Conservation (phyloP, 1,140 invertebrate species). For the Drosophila sechellia region DNA sequence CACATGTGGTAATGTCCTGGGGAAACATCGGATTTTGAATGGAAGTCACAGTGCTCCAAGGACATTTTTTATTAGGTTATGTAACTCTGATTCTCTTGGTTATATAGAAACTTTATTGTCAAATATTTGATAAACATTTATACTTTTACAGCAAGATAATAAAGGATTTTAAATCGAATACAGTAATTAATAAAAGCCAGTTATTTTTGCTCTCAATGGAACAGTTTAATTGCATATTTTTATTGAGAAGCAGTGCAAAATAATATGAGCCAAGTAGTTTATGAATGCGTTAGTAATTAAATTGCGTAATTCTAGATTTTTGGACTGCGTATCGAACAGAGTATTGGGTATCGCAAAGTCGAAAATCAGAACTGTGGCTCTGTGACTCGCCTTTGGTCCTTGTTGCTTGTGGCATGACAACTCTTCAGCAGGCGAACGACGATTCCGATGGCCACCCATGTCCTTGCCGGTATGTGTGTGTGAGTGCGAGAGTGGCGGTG, state of each 20-base stretch:
- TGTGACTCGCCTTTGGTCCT: constrained; percentile 18
- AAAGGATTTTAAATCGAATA: no score
- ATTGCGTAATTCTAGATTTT: not conserved
- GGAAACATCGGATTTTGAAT: no score
- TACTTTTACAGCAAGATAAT: no score
- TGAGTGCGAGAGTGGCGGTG: constrained; percentile 48
- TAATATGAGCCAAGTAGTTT: not conserved
- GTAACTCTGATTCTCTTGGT: no score
- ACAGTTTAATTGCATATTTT: no score
- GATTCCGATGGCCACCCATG: constrained; percentile 38
- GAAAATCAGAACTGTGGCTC: not conserved
- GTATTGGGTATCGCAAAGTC: constrained; percentile 24
- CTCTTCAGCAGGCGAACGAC: constrained; percentile 57
- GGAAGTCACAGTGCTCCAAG: no score
- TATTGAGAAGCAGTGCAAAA: no score
- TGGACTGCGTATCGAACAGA: not conserved
- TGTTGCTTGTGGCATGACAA: constrained; percentile 67
- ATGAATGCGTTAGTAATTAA: not conserved
- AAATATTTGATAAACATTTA: no score
- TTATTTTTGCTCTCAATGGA: no score
- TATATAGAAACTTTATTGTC: no score
- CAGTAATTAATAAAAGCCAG: no score
- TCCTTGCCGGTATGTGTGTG: constrained; percentile 15
- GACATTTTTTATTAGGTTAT: no score
- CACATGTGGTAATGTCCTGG: not conserved